These are phyloP conservation scores for Schlechtendalia chinensis DNA, from an alignment of 1,140 invertebrate species.

Conservation along the genomic window DNA sequence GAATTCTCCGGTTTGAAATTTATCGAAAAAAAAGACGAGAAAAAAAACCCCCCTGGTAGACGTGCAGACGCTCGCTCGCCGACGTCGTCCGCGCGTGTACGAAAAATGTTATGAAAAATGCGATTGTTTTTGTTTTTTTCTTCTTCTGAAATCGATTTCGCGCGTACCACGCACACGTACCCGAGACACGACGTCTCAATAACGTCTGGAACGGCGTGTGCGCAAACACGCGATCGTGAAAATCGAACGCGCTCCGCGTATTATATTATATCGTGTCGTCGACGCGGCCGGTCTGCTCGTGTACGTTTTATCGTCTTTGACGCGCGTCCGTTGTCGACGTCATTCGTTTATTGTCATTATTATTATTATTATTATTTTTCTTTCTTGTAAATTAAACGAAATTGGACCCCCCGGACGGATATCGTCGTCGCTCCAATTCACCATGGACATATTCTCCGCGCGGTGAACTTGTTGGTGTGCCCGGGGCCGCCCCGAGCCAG, in stretches of 20 bases:
- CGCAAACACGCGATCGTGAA: background rate
- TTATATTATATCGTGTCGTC: too few relatives aligned
- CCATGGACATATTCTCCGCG: background rate
- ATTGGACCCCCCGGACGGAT: conserved; percentile 38
- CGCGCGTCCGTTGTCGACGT: too few relatives aligned
- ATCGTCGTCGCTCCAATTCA: conserved; percentile 26
- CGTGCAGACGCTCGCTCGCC: too few relatives aligned
- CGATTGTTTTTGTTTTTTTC: too few relatives aligned
- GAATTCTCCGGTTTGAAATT: background rate
- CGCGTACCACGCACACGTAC: too few relatives aligned
- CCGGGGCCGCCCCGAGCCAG: background rate
- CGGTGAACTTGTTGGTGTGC: too few relatives aligned
- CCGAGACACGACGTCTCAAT: background rate
- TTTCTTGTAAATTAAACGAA: conserved; percentile 39
- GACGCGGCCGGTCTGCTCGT: too few relatives aligned
- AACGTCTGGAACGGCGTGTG: background rate
- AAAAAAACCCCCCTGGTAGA: too few relatives aligned
- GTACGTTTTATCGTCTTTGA: too few relatives aligned
- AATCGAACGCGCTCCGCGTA: background rate
- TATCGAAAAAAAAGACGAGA: background rate
- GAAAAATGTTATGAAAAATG: background rate
- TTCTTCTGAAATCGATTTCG: too few relatives aligned
- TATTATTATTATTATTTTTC: background rate
- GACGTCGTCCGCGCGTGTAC: background rate
- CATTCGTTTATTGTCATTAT: background rate